Percentiles rank a stretch among this genome's conserved stretches.
These are phyloP conservation scores for Ceramica pisi DNA, from an alignment of 2,888 invertebrate species.

Conservation along the genomic window DNA sequence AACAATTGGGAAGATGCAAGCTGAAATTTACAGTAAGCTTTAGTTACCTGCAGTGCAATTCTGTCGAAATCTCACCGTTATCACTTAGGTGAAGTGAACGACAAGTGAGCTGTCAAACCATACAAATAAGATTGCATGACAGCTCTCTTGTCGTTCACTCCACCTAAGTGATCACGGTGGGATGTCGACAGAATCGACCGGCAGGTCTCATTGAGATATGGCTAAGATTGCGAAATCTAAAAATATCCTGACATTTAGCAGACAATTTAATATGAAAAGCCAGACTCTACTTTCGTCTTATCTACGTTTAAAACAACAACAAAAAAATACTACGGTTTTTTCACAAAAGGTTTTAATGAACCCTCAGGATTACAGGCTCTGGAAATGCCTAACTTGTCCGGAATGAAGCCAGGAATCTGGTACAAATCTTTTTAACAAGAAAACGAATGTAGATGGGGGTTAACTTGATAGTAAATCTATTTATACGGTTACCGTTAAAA, in stretches of 20 bases:
- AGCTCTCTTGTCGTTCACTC: too few species aligned
- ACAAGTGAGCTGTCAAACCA: too few species aligned
- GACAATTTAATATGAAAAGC: background rate
- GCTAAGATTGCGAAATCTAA: background rate
- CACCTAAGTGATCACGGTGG: too few species aligned
- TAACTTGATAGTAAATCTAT: background rate
- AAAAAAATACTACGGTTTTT: background rate
- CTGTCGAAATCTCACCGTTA: too few species aligned
- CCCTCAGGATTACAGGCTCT: background rate
- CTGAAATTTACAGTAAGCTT: too few species aligned
- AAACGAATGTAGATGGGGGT: background rate
- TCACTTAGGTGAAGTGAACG: too few species aligned
- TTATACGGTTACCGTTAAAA: conserved; percentile 17
- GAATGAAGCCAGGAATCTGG: background rate
- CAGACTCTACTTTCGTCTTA: background rate
- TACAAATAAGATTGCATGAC: too few species aligned
- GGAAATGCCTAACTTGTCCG: background rate
- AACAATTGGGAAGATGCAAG: too few species aligned
- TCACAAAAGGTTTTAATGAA: conserved; percentile 18
- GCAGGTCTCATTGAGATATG: background rate
- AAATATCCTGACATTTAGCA: background rate
- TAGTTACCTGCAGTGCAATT: too few species aligned
- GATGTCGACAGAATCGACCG: too few species aligned
- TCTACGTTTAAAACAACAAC: background rate
- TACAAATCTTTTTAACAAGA: background rate